Evolutionary conservation across 1,140 invertebrate species (phyloP).

Genomic region (Tachypleus tridentatus): DNA sequence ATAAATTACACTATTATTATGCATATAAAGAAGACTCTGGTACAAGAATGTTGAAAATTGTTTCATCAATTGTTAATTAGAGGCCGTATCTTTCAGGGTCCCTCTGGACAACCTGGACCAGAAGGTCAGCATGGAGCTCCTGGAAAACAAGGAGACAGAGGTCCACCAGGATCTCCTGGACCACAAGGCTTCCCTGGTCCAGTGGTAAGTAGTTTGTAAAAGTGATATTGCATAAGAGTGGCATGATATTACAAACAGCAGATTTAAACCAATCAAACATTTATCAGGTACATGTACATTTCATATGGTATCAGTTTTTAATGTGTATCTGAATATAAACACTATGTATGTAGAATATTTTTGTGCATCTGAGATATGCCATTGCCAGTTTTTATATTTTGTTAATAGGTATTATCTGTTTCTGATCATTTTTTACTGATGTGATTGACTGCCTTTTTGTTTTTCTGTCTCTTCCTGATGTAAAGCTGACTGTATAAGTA

Average conservation of each 20-base stretch:
- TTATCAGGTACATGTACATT: neutral
- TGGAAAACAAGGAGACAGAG: constrained; percentile 46
- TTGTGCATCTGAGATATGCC: too few relatives aligned
- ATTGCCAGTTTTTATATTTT: too few relatives aligned
- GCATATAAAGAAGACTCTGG: too few relatives aligned
- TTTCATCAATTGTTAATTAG: neutral
- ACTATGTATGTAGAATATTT: constrained; percentile 5
- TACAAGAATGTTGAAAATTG: too few relatives aligned
- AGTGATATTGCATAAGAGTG: constrained; percentile 7
- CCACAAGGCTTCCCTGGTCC: constrained; percentile 46
- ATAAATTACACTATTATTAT: too few relatives aligned
- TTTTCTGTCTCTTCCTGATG: too few relatives aligned
- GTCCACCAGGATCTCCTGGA: constrained; percentile 52
- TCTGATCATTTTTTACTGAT: too few relatives aligned
- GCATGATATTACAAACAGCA: constrained; percentile 2
- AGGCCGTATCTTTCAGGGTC: constrained; percentile 13
- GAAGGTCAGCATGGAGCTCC: constrained; percentile 18
- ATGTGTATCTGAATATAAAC: neutral
- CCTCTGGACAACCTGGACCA: constrained; percentile 20
- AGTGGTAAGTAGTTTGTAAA: constrained; percentile 13
- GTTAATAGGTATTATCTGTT: too few relatives aligned
- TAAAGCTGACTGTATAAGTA: too few relatives aligned
- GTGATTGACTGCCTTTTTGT: too few relatives aligned
- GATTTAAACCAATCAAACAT: constrained; percentile 6
- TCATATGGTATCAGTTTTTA: neutral